These are phyloP conservation scores for Naja naja DNA, from an alignment of 2,113 vertebrate species.

Conservation along the genomic window DNA sequence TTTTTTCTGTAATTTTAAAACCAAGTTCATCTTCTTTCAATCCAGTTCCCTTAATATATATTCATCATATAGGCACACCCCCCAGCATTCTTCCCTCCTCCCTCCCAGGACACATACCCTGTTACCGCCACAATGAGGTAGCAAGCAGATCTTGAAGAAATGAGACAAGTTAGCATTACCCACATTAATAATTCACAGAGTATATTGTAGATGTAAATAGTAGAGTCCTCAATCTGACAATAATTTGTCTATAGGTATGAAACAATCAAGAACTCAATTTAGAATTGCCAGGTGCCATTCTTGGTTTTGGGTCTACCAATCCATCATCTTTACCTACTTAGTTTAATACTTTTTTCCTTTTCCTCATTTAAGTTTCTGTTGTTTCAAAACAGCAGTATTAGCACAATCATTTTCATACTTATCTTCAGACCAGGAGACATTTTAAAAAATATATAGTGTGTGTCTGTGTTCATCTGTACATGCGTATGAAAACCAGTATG, in stretches of 20 bases:
- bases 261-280: too few relatives aligned
- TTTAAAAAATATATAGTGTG: neutral
- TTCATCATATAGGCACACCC: neutral
- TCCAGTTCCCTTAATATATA: neutral
- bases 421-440: neutral
- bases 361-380: neutral
- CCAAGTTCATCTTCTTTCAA: neutral
- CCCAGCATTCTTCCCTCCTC: too few relatives aligned
- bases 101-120: too few relatives aligned
- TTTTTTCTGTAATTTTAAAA: neutral
- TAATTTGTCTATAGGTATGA: too few relatives aligned
- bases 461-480: neutral
- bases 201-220: too few relatives aligned
- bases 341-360: neutral
- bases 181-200: neutral
- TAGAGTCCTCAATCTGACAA: too few relatives aligned
- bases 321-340: neutral
- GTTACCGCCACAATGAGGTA: too few relatives aligned
- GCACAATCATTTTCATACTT: neutral
- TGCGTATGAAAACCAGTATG: neutral
- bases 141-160: too few relatives aligned
- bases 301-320: too few relatives aligned
- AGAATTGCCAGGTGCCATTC: too few relatives aligned
- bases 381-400: neutral
- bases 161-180: too few relatives aligned